Evolutionary conservation across 2,888 invertebrate genomes (phyloP).

Genomic region (Ditylenchus weischeri): DNA sequence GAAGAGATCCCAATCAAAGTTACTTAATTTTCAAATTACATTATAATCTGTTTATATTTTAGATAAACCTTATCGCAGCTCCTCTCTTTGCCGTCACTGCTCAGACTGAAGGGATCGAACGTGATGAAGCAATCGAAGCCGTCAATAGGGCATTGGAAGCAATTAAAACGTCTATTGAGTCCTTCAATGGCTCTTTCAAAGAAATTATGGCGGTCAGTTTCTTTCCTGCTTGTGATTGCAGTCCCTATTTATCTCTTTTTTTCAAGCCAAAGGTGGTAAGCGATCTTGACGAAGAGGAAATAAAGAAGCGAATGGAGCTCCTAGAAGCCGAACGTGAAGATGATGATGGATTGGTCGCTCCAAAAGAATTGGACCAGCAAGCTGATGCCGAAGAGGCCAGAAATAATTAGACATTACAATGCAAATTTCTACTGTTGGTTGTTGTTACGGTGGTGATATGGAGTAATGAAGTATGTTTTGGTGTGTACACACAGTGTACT

Average conservation of each 20-base stretch:
- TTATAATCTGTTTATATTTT: constrained; percentile 20
- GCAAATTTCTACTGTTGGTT: neutral
- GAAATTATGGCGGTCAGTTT: constrained; percentile 82
- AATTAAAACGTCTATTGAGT: constrained; percentile 76
- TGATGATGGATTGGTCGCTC: constrained; percentile 55
- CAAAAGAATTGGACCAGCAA: constrained; percentile 54
- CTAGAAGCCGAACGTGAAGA: constrained; percentile 48
- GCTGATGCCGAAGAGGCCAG: constrained; percentile 46
- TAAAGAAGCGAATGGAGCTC: constrained; percentile 45
- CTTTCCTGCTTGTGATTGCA: too few relatives aligned
- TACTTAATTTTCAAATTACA: neutral
- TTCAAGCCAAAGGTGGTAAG: constrained; percentile 90
- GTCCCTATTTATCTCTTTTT: neutral
- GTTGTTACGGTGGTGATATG: neutral
- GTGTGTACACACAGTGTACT: too few relatives aligned
- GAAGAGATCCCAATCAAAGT: constrained; percentile 87
- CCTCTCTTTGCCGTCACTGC: constrained; percentile 96
- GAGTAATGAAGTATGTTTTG: too few relatives aligned
- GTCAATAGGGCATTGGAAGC: constrained; percentile 83
- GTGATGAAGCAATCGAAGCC: constrained; percentile 84
- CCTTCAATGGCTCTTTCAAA: constrained; percentile 83
- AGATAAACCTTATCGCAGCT: constrained; percentile 95
- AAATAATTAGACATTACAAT: neutral
- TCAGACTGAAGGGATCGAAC: constrained; percentile 80
- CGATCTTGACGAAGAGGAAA: constrained; percentile 91